Evolutionary conservation across 2,113 vertebrate genomes (phyloP).

Genomic region (Petaurus breviceps): DNA sequence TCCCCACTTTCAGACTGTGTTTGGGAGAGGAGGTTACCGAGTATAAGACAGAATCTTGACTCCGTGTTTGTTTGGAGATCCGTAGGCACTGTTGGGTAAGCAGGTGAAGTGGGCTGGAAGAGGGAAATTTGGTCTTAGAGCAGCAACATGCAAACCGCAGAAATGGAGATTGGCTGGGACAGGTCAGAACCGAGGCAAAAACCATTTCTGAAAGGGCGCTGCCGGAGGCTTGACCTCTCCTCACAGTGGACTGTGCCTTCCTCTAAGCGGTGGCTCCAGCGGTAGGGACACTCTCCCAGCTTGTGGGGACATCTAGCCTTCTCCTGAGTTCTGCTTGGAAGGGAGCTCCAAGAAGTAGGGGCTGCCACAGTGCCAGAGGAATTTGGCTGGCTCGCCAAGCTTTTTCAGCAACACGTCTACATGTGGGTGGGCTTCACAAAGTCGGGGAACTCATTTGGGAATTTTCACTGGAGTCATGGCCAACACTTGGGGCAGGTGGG

Average conservation of each 20-base stretch:
- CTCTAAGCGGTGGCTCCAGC: too few relatives aligned
- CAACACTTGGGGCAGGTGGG: neutral
- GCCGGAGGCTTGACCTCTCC: neutral
- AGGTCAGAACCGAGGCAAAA: neutral
- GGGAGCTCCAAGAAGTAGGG: neutral
- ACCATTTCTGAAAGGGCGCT: neutral
- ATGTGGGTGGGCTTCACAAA: neutral
- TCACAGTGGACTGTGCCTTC: too few relatives aligned
- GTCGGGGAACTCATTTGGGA: too few relatives aligned
- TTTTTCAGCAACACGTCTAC: neutral
- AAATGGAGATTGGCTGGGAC: neutral
- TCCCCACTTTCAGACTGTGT: neutral
- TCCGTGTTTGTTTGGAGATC: neutral
- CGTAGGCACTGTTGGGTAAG: neutral
- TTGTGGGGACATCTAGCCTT: neutral
- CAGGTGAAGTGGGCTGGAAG: neutral
- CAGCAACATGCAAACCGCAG: too few relatives aligned
- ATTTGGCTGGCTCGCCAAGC: neutral
- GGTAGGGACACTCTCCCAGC: too few relatives aligned
- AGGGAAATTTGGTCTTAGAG: neutral
- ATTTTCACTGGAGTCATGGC: too few relatives aligned
- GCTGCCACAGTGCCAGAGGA: neutral
- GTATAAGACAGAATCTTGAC: neutral
- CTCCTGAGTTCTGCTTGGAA: neutral
- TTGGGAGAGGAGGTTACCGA: neutral